Percentiles rank a stretch among this genome's conserved stretches.
phyloP scores from a whole-genome alignment of 2,113 vertebrate species.

The Sardina pilchardus region DNA sequence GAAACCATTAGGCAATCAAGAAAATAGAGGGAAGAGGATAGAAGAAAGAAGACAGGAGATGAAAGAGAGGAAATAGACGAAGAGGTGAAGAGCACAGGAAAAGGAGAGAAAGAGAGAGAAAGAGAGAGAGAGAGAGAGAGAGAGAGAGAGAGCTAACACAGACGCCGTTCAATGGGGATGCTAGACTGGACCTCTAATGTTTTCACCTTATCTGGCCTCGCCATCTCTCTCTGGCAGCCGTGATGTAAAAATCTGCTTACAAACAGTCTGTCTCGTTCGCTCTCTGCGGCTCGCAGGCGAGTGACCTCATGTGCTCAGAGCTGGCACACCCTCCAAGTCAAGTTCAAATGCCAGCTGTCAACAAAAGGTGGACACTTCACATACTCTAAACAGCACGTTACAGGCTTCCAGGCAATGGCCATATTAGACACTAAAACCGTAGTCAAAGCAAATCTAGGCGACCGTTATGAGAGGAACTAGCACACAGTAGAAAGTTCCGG shows the following conservation, averaged over 20 bases:
- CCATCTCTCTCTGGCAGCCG: background rate
- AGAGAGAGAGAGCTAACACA: background rate
- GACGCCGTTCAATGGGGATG: background rate
- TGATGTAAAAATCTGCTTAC: background rate
- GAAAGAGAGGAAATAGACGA: background rate
- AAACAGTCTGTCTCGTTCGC: background rate
- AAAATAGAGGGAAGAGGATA: background rate
- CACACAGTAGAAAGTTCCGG: too few species aligned
- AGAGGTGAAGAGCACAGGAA: background rate
- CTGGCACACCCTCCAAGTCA: background rate
- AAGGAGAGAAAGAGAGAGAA: background rate
- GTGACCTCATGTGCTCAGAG: background rate
- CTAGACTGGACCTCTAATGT: background rate
- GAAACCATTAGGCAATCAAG: background rate
- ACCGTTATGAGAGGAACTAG: too few species aligned
- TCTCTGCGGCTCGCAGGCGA: too few species aligned
- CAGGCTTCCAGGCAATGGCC: background rate
- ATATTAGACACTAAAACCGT: too few species aligned
- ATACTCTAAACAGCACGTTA: background rate
- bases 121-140: background rate
- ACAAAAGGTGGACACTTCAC: conserved; percentile 11
- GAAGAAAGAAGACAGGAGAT: too few species aligned
- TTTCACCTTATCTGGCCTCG: background rate
- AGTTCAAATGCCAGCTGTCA: conserved; percentile 16
- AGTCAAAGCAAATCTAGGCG: too few species aligned